phyloP scores from a whole-genome alignment of 2,113 vertebrate species.

The Peromyscus polionotus region DNA sequence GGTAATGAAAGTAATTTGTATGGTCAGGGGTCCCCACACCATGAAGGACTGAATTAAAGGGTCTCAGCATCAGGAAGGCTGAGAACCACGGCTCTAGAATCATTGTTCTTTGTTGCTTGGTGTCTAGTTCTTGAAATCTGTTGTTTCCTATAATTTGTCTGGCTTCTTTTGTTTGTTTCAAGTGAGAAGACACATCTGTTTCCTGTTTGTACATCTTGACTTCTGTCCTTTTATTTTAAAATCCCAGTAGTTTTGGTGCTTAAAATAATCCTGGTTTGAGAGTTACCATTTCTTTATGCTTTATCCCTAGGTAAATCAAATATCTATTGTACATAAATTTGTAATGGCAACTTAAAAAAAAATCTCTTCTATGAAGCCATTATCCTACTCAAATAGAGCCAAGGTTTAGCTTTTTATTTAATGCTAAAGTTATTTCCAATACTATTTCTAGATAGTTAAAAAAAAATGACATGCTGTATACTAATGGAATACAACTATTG shows the following conservation, averaged over 20 bases:
- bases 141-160: neutral
- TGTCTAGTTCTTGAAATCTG: neutral
- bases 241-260: neutral
- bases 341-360: neutral
- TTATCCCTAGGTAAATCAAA: neutral
- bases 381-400: neutral
- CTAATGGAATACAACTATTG: neutral
- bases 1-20: neutral
- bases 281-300: constrained; percentile 21
- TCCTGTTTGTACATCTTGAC: neutral
- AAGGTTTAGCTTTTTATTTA: constrained; percentile 35
- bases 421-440: neutral
- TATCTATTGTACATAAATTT: neutral
- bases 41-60: neutral
- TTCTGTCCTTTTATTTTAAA: neutral
- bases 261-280: constrained; percentile 24
- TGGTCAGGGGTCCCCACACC: neutral
- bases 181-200: neutral
- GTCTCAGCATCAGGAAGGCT: neutral
- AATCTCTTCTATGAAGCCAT: neutral
- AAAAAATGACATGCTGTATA: neutral
- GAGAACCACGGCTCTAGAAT: neutral
- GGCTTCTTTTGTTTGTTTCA: neutral
- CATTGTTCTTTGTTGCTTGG: neutral
- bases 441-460: constrained; percentile 19